Conservation (phyloP, 2,113 vertebrate species). For the Myiopsitta monachus region DNA sequence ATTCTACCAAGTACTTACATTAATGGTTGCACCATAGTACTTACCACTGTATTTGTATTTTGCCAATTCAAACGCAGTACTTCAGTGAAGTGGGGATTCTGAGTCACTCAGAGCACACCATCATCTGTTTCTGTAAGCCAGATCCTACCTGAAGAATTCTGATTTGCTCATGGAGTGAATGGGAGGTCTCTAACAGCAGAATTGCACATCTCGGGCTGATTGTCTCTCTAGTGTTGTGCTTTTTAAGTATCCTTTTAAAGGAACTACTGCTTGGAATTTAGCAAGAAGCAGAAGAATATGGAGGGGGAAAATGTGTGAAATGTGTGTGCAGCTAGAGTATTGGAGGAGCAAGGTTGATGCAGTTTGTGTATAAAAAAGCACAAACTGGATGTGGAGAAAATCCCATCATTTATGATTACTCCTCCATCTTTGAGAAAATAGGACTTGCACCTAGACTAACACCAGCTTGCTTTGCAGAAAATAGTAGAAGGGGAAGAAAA, state of each 20-base stretch:
- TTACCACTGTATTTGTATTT: background rate
- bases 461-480: background rate
- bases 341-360: background rate
- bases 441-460: background rate
- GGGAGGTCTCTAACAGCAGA: background rate
- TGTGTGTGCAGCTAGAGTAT: background rate
- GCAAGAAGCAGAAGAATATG: background rate
- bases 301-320: too few species aligned
- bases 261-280: background rate
- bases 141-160: background rate
- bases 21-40: background rate
- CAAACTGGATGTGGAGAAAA: background rate
- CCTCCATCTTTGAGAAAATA: background rate
- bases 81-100: background rate
- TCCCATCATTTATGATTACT: background rate
- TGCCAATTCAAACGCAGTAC: background rate
- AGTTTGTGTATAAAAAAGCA: too few species aligned
- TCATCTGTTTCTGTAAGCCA: background rate
- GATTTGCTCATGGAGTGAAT: background rate
- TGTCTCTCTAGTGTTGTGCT: background rate
- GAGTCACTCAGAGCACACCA: background rate
- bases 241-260: background rate
- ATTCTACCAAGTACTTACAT: background rate
- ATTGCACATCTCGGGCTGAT: background rate
- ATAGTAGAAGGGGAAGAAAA: background rate